Base-by-base conservation (phyloP, 2,797 vertebrate species). In the Ambastaia sidthimunki region DNA sequence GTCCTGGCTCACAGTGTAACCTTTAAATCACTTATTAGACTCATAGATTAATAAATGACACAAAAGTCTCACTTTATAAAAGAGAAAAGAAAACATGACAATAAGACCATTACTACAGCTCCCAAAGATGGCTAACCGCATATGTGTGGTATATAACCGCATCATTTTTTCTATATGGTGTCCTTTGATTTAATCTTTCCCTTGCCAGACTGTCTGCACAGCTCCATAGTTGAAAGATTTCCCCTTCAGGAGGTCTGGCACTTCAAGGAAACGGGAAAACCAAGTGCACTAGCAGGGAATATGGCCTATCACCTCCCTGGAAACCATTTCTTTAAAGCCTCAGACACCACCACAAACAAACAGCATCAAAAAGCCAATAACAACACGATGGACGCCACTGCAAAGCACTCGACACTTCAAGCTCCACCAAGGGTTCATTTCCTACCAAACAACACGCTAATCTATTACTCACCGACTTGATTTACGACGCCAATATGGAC, bases 401-500 rank as follows among this genome's bases (percentile, higher is more conserved):
- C n/a, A 31, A 3, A 55, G 47, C 23, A 23, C 41, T 31, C 31
- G 50, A 23, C 11, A 37, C 57, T 18, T 44, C 63, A 47, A 10
- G 50, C 67, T 68, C 76, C 62, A 52, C 25, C n/a, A 19, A 11
- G 55, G 59, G 65, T 75, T 76, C 23, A 79, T 76, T 80, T 54
- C 41, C 41, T 76, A 44, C 11, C 12, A 69, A 77, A 79, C 50
- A 37, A 74, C 7, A 11, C 52, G 48, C 54, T 41, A 63, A 66
- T 74, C 34, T 60, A 54, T 72, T 69, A 76, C 25, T 71, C 34
- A 63, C 79, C 41, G 55, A 12, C 13, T n/a, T 74, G 74, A 82
- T 82, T 80, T 76, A 82, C 10, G 9, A 69, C 54, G 23, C 48
- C 78, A 82, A 78, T 82, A 80, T 75, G 37, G 12, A 72, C 60